Conservation (phyloP, 2,888 invertebrate species). For the Venusia cambrica region DNA sequence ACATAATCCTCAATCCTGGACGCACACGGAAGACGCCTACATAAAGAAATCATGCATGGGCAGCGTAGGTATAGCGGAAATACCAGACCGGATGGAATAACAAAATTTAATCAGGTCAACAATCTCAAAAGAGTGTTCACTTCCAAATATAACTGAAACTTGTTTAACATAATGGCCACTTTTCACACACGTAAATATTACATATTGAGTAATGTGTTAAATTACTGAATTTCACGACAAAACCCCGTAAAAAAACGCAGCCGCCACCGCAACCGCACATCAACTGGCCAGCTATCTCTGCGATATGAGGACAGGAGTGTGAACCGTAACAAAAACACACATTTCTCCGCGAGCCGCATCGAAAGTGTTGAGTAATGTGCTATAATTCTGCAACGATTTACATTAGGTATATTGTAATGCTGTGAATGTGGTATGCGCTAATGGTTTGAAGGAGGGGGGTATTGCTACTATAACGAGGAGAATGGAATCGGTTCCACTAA, state of each 20-base stretch:
- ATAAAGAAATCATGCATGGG: too few relatives aligned
- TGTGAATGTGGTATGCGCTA: constrained; percentile 6
- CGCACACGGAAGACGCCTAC: too few relatives aligned
- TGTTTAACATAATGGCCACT: too few relatives aligned
- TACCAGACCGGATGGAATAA: neutral
- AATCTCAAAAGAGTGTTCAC: too few relatives aligned
- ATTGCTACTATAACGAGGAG: too few relatives aligned
- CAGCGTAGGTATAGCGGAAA: too few relatives aligned
- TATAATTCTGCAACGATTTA: constrained; percentile 30
- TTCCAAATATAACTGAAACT: too few relatives aligned
- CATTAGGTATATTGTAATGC: constrained; percentile 8
- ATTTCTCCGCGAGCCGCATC: constrained; percentile 56
- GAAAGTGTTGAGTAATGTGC: constrained; percentile 64
- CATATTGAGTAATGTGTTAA: too few relatives aligned
- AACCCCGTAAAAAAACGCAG: neutral
- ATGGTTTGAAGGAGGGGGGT: constrained; percentile 7
- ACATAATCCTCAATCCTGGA: too few relatives aligned
- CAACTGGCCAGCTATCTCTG: constrained; percentile 54
- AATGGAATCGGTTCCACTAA: too few relatives aligned
- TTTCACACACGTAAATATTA: too few relatives aligned
- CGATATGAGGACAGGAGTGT: constrained; percentile 67
- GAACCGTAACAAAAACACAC: constrained; percentile 58
- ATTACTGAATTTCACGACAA: too few relatives aligned
- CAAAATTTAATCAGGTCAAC: constrained; percentile 1
- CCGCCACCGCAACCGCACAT: constrained; percentile 34